Evolutionary conservation across 2,888 invertebrate species (phyloP).

Genomic region (Keiferia lycopersicella): DNA sequence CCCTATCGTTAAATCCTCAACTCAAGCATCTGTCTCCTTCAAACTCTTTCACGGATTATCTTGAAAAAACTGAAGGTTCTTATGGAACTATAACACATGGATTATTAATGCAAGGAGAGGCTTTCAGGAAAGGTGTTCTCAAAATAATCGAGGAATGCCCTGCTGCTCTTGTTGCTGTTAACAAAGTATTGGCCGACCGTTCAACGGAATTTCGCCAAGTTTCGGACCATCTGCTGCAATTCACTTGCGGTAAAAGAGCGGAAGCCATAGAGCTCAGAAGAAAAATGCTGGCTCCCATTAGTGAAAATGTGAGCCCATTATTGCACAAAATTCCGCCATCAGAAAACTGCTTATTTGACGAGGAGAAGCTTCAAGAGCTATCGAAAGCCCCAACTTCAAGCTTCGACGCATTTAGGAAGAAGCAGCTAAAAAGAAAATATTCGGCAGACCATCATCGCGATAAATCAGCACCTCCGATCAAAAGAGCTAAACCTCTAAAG

Average conservation of each 20-base stretch:
- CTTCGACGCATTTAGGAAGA: background rate
- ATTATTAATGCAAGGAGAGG: constrained; percentile 24
- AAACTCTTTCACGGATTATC: background rate
- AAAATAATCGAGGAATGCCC: constrained; percentile 16
- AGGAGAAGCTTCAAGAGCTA: background rate
- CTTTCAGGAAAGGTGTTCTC: constrained; percentile 16
- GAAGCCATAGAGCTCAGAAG: constrained; percentile 26
- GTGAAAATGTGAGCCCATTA: background rate
- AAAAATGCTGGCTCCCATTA: background rate
- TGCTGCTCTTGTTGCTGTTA: background rate
- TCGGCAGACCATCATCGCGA: background rate
- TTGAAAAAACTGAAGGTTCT: constrained; percentile 11
- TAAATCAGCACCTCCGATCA: background rate
- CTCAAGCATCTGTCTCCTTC: constrained; percentile 11
- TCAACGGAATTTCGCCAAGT: constrained; percentile 6
- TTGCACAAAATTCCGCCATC: background rate
- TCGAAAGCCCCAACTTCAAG: background rate
- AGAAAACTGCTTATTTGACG: background rate
- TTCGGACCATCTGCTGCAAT: constrained; percentile 31
- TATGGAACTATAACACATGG: constrained; percentile 27
- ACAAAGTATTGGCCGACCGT: background rate
- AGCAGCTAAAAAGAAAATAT: background rate
- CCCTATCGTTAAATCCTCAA: constrained; percentile 25
- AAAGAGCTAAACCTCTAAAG: background rate
- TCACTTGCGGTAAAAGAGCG: constrained; percentile 29